Evolutionary conservation across 2,113 vertebrate genomes (phyloP).

Genomic region (Chionodraco myersi): DNA sequence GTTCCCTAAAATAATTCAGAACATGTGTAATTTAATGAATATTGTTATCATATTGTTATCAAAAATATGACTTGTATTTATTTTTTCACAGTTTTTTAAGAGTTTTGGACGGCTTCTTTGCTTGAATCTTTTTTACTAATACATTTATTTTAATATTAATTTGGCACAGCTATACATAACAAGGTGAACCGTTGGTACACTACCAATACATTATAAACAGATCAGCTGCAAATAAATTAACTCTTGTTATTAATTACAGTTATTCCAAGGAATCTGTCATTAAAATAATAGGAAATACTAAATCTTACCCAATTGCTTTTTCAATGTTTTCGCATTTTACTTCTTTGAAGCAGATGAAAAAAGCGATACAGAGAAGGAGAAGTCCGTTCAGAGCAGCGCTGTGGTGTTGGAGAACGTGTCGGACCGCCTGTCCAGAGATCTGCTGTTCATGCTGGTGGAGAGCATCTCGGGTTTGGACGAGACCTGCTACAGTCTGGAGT

Average conservation of each 20-base stretch:
- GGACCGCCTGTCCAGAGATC: constrained; percentile 14
- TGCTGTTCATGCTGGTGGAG: constrained; percentile 86
- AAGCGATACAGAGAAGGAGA: background rate
- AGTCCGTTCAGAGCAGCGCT: background rate
- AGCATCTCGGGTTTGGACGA: constrained; percentile 77
- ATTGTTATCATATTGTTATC: background rate
- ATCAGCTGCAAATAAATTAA: background rate
- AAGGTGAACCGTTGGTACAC: background rate
- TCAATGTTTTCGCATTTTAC: background rate
- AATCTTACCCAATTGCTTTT: background rate
- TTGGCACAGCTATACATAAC: background rate
- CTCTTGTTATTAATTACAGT: background rate
- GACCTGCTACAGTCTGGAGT: constrained; percentile 84
- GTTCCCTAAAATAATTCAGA: too few species aligned
- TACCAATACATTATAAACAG: background rate
- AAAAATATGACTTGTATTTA: background rate
- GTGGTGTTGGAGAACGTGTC: constrained; percentile 85
- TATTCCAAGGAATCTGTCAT: background rate
- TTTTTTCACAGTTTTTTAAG: background rate
- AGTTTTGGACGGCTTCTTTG: background rate
- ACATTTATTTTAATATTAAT: background rate
- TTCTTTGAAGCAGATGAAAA: background rate
- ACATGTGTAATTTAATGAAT: background rate
- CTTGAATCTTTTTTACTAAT: background rate
- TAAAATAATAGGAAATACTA: background rate